Base-by-base conservation (phyloP, 1,140 invertebrate species). In the Oryzaephilus surinamensis region DNA sequence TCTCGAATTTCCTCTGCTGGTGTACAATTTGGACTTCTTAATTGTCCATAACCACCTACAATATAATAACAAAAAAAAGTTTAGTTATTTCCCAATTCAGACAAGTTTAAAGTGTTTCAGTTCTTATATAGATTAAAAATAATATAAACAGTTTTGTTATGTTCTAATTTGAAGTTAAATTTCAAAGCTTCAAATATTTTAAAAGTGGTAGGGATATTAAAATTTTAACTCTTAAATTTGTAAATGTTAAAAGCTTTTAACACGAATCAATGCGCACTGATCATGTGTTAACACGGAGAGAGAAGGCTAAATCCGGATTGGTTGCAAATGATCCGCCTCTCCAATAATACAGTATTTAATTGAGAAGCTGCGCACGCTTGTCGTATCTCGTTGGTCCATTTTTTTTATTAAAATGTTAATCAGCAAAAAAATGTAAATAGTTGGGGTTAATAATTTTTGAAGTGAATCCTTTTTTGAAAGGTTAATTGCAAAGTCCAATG, bases 11-110 rank as follows among this genome's bases (percentile, higher is more conserved):
- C 65, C 39, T 69, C 64, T n/a, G 57, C 33, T 6, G 52, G 49
- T 41, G 68, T 66, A 49, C 68, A 71, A 28, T 66, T 64, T 26
- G 68, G 69, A 57, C 70, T 70, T 38, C 67, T 64, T 37, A 71
- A 52, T 52, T 69, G 65, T 43, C 66, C 69, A 57, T 71, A 73
- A 27, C 67, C 67, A 41, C 70, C 71, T 73, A 27, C 11, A 46
- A 50, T 12, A 16, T 20, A 20, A 5, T 24, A n/a, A n/a, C 23
- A 10, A 24, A 24, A 24, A 24, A 24, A n/a, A 24, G n/a, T n/a
- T n/a, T n/a, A n/a, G n/a, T n/a, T n/a, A n/a, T n/a, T n/a, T n/a
- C n/a, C n/a, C n/a, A n/a, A n/a, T n/a, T n/a, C n/a, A n/a, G n/a
- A n/a, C n/a, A n/a, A n/a, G n/a, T n/a, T n/a, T n/a, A n/a, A n/a